These are phyloP conservation scores for Drosophila asahinai DNA, from an alignment of 1,140 invertebrate genomes.

Conservation along the genomic window DNA sequence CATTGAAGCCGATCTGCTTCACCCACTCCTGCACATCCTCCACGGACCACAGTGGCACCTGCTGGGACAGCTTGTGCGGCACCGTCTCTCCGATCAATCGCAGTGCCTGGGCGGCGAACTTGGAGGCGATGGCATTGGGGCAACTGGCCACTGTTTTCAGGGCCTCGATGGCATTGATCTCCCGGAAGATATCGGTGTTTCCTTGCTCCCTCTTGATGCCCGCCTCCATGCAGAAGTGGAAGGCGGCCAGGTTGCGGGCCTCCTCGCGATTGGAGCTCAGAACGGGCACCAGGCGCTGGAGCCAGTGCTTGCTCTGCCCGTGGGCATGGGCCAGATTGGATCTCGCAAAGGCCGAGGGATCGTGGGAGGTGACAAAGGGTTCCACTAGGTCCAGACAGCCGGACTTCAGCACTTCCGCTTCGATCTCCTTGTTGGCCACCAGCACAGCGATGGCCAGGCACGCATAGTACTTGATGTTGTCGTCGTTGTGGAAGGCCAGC, in stretches of 20 bases:
- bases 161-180: constrained; percentile 97
- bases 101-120: constrained; percentile 98
- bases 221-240: constrained; percentile 99
- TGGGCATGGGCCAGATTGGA: constrained; percentile 97
- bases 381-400: constrained; percentile 98
- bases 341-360: constrained; percentile 97
- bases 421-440: constrained; percentile 99
- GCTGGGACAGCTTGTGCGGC: constrained; percentile 98
- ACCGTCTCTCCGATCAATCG: constrained; percentile 98
- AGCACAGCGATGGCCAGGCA: constrained; percentile 98
- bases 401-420: constrained; percentile 97
- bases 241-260: constrained; percentile 97
- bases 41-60: constrained; percentile 98
- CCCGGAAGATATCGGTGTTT: constrained; percentile 96
- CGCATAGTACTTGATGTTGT: constrained; percentile 99
- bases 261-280: constrained; percentile 97
- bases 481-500: constrained; percentile 97
- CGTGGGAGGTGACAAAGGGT: constrained; percentile 97
- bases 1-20: constrained; percentile 97
- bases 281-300: constrained; percentile 97
- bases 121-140: constrained; percentile 98
- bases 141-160: constrained; percentile 98
- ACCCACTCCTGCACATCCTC: constrained; percentile 99
- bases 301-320: constrained; percentile 98
- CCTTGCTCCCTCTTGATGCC: constrained; percentile 98